phyloP scores from a whole-genome alignment of 2,797 vertebrate genomes.

The Propithecus perrieri region DNA sequence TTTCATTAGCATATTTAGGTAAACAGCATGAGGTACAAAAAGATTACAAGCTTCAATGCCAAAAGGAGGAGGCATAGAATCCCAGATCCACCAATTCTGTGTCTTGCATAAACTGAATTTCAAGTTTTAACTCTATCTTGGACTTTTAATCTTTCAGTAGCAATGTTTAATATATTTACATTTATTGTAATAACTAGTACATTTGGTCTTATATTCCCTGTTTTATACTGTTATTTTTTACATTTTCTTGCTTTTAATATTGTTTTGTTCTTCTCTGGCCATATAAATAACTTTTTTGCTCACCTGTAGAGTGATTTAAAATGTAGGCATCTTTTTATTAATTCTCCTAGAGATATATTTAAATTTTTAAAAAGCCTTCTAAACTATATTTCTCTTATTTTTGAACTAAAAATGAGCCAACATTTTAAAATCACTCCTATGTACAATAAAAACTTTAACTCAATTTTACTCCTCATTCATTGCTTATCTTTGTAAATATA shows the following conservation, averaged over 20 bases:
- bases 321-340: neutral
- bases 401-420: slow-evolving; percentile 26
- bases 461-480: neutral
- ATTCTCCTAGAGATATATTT: neutral
- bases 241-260: neutral
- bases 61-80: neutral
- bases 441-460: neutral
- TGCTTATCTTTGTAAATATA: slow-evolving; percentile 6
- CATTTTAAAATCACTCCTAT: neutral
- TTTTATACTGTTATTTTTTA: neutral
- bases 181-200: neutral
- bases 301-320: neutral
- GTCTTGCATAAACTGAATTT: neutral
- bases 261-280: neutral
- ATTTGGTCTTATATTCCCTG: neutral
- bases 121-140: neutral
- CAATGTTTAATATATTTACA: neutral
- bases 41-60: neutral
- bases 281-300: neutral
- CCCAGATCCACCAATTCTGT: neutral
- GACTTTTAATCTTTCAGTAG: neutral
- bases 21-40: neutral
- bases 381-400: neutral
- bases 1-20: neutral
- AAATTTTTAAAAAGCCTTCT: neutral